Base-by-base conservation (phyloP, 2,888 invertebrate genomes). In the Mellilla xanthometata region DNA sequence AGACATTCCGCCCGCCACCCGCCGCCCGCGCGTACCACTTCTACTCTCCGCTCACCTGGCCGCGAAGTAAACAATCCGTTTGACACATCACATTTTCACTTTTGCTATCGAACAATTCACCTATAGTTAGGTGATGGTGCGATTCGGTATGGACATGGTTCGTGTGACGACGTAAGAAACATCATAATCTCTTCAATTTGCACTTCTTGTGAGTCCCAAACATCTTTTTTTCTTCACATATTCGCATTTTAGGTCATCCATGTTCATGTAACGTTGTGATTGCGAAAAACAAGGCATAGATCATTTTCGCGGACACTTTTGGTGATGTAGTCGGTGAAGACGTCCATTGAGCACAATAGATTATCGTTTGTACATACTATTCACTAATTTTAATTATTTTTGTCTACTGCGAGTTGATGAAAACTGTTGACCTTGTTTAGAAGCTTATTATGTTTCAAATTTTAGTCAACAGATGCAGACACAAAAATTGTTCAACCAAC, bases 361-460 rank as follows among this genome's bases (percentile, higher is more conserved):
- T 58, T 62, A 72, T 66, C 68, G 66, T 73, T 79, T 75, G 68
- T 67, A 75, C 80, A 79, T 80, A 79, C 59, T 81, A 77, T 56
- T 77, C 79, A 78, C 72, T 69, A 72, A 82, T 75, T 82, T 74
- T 76, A 79, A 84, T 87, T 87, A 88, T 84, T 86, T 86, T 83
- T 70, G 79, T 79, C 76, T 80, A 74, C 80, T 77, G 68, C 64
- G 76, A 82, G 79, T 85, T 80, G 84, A 89, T 83, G 84, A 89
- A 89, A 87, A 88, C 88, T 90, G 89, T 90, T 90, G 90, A 90
- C 90, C 90, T 90, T 90, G 90, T 90, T 83, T 90, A 89, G 87
- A 90, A 90, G 89, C 90, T 81, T 86, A 86, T 73, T 83, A 86
- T 81, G 89, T 87, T 89, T 89, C 87, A 87, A 89, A 88, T 85